Evolutionary conservation across 2,888 invertebrate species (phyloP).

Genomic region (Crocallis elinguaria): DNA sequence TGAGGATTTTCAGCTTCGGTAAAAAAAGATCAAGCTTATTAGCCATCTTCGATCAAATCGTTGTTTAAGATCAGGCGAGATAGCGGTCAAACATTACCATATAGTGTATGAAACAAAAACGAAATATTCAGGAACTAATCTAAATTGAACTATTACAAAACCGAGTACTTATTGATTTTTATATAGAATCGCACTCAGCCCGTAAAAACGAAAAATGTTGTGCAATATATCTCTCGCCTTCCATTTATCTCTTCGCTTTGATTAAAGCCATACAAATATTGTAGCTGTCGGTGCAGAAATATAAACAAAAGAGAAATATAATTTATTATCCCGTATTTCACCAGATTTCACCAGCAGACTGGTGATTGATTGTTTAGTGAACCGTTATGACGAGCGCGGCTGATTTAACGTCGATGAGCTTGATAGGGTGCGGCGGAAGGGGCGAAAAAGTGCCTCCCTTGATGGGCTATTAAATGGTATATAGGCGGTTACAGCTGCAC

Average conservation of each 20-base stretch:
- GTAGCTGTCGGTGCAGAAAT: slow-evolving; percentile 20
- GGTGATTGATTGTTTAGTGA: slow-evolving; percentile 32
- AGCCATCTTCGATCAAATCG: too few species aligned
- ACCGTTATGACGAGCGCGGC: slow-evolving; percentile 23
- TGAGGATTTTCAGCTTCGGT: too few species aligned
- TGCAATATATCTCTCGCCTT: slow-evolving; percentile 1
- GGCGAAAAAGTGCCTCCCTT: neutral
- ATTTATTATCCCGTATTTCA: slow-evolving; percentile 26
- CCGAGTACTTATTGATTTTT: too few species aligned
- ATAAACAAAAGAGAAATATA: slow-evolving; percentile 22
- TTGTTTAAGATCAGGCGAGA: too few species aligned
- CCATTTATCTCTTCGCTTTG: slow-evolving; percentile 2
- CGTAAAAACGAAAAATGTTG: slow-evolving; percentile 2
- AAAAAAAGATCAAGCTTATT: too few species aligned
- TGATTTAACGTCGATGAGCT: slow-evolving; percentile 11
- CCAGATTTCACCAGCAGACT: slow-evolving; percentile 23
- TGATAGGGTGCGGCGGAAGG: neutral
- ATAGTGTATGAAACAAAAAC: too few species aligned
- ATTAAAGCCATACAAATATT: slow-evolving; percentile 9
- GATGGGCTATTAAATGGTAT: slow-evolving; percentile 15
- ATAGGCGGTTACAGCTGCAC: neutral
- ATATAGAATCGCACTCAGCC: neutral
- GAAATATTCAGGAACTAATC: too few species aligned
- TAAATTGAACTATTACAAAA: too few species aligned
- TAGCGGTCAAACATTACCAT: too few species aligned